Evolutionary conservation across 2,888 invertebrate species (phyloP).

Genomic region (Crossocerus cetratus): DNA sequence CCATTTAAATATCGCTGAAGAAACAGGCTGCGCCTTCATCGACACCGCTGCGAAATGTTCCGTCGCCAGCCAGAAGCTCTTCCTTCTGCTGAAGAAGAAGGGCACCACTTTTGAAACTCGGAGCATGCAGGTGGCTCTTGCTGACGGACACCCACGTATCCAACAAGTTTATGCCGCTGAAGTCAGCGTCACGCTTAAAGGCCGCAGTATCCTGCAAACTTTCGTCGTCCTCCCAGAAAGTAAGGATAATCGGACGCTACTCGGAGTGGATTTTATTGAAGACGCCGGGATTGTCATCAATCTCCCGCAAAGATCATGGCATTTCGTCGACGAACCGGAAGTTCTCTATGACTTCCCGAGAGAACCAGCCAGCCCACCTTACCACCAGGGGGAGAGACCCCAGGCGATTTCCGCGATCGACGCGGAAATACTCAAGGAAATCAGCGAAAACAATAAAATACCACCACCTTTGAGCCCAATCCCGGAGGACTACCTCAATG

Average conservation of each 20-base stretch:
- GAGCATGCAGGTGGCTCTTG: no score
- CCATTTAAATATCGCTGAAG: no score
- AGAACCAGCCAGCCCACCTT: neutral
- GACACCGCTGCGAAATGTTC: no score
- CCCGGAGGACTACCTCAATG: no score
- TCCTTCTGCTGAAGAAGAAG: no score
- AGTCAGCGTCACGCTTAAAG: no score
- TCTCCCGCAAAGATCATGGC: neutral
- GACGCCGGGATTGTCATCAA: neutral
- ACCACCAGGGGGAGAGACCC: neutral
- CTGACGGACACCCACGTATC: no score
- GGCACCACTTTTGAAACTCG: no score
- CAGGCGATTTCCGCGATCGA: neutral
- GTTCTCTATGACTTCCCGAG: neutral
- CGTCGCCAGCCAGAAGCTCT: no score
- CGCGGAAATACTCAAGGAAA: neutral
- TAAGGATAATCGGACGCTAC: neutral
- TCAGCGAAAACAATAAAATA: neutral
- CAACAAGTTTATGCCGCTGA: no score
- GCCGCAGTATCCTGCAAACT: no score
- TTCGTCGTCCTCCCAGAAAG: neutral
- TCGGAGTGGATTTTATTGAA: conserved; percentile 4
- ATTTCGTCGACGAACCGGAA: neutral
- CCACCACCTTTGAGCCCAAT: neutral
- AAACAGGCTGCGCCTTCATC: no score